phyloP scores from a whole-genome alignment of 2,888 invertebrate species.

The Pollenia angustigena region DNA sequence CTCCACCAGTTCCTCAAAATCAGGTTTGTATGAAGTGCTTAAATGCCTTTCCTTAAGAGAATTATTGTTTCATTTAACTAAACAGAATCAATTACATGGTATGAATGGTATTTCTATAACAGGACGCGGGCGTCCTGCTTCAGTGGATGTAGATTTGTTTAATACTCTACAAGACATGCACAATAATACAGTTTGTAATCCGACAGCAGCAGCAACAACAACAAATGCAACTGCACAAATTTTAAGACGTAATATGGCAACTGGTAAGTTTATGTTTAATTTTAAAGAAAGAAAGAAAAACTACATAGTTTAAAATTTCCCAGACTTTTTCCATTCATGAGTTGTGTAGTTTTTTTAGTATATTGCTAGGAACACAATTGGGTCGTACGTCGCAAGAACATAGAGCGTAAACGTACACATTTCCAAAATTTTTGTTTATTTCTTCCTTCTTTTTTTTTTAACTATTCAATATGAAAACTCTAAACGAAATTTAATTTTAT shows the following conservation, averaged over 20 bases:
- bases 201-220: conserved; percentile 26
- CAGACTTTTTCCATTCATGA: neutral
- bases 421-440: no score
- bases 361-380: no score
- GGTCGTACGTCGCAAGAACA: no score
- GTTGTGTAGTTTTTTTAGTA: no score
- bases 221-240: conserved; percentile 61
- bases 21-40: conserved; percentile 78
- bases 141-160: conserved; percentile 86
- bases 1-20: conserved; percentile 90
- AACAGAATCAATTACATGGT: conserved; percentile 83
- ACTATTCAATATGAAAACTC: no score
- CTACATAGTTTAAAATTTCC: neutral
- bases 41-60: conserved; percentile 52
- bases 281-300: neutral
- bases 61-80: conserved; percentile 66
- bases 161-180: conserved; percentile 79
- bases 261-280: conserved; percentile 52
- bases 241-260: conserved; percentile 66
- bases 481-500: no score
- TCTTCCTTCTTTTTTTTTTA: no score
- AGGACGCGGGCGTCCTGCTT: conserved; percentile 88
- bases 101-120: conserved; percentile 84
- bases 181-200: conserved; percentile 74
- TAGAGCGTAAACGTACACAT: no score